phyloP scores from a whole-genome alignment of 2,888 invertebrate species.

The Dicyrtomina minuta region DNA sequence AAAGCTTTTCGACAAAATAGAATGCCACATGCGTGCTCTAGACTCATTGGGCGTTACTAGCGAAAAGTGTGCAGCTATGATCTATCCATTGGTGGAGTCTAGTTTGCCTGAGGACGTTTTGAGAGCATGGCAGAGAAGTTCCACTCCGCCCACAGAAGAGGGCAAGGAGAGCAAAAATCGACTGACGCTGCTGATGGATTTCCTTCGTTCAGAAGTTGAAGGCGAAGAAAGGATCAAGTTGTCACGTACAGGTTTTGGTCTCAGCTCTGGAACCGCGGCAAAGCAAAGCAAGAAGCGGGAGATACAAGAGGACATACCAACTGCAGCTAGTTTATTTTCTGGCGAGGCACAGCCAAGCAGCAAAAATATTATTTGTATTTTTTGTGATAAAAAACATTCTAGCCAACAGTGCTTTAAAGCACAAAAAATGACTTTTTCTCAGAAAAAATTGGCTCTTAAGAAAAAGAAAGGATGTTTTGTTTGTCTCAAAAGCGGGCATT shows the following conservation, averaged over 20 bases:
- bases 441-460: not conserved
- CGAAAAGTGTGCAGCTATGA: constrained; percentile 29
- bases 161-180: not conserved
- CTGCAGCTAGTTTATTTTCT: not conserved
- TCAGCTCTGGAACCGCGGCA: too few species aligned
- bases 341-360: not conserved
- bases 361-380: not conserved
- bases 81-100: constrained; percentile 54
- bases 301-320: not conserved
- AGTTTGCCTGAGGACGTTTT: constrained; percentile 53
- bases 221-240: not conserved
- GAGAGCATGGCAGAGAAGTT: constrained; percentile 49
- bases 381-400: not conserved
- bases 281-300: not conserved
- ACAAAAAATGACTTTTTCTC: not conserved
- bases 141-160: too few species aligned
- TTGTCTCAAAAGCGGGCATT: too few species aligned
- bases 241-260: constrained; percentile 2
- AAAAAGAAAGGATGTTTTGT: not conserved
- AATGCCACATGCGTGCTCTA: constrained; percentile 35
- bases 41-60: constrained; percentile 34
- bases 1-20: constrained; percentile 35
- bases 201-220: constrained; percentile 25
- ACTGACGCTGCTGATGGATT: constrained; percentile 22
- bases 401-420: not conserved